phyloP scores from a whole-genome alignment of 2,888 invertebrate genomes.

The Xanthia togata region DNA sequence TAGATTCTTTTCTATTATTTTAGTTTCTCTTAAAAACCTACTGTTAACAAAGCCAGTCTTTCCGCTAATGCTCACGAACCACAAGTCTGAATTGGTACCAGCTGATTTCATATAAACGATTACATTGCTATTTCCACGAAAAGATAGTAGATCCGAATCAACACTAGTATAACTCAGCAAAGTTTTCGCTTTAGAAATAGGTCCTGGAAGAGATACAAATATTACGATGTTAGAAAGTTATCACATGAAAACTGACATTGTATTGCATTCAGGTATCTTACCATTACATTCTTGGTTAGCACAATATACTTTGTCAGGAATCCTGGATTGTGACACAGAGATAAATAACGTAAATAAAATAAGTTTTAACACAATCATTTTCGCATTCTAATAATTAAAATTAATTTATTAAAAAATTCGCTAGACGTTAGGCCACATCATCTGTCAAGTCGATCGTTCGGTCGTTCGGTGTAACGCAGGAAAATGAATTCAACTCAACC shows the following conservation, averaged over 20 bases:
- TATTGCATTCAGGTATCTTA: slow-evolving; percentile 79
- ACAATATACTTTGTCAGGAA: slow-evolving; percentile 93
- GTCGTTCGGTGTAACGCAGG: slow-evolving; percentile 68
- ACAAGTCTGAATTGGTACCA: slow-evolving; percentile 90
- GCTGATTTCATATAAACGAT: slow-evolving; percentile 93
- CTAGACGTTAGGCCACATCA: slow-evolving; percentile 88
- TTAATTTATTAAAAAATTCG: slow-evolving; percentile 79
- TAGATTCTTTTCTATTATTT: slow-evolving; percentile 83
- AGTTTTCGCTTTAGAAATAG: slow-evolving; percentile 92
- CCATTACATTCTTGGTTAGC: slow-evolving; percentile 93
- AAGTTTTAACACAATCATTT: slow-evolving; percentile 85
- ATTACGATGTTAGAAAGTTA: slow-evolving; percentile 69
- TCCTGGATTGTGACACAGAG: slow-evolving; percentile 82
- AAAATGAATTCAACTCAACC: not conserved
- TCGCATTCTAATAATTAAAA: slow-evolving; percentile 83
- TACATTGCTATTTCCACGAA: slow-evolving; percentile 89
- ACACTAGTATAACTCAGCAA: slow-evolving; percentile 89
- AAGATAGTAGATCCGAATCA: slow-evolving; percentile 91
- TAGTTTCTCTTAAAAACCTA: slow-evolving; percentile 91
- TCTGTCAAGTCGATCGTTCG: slow-evolving; percentile 84
- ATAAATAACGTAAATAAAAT: slow-evolving; percentile 84
- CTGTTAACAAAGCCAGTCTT: slow-evolving; percentile 92
- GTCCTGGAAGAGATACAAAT: slow-evolving; percentile 84
- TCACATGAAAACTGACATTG: slow-evolving; percentile 69
- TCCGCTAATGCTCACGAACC: slow-evolving; percentile 93